phyloP scores from a whole-genome alignment of 1,140 invertebrate genomes.

The Caenorhabditis latens region DNA sequence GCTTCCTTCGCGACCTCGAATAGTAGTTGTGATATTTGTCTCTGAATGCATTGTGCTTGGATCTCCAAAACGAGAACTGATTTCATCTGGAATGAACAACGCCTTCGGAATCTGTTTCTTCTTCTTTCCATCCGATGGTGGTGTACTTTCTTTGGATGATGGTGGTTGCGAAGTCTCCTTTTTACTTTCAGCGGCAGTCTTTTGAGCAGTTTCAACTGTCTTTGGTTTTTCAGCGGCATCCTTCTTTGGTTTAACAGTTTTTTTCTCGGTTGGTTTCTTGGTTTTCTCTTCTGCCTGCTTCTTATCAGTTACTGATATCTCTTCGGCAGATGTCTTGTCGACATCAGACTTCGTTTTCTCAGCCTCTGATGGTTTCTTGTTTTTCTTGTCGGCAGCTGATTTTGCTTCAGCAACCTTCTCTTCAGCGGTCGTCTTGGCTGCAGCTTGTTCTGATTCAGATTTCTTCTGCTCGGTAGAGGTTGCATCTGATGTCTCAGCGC shows the following conservation, averaged over 20 bases:
- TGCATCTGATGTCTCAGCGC: not conserved
- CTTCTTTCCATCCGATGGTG: slow-evolving; percentile 57
- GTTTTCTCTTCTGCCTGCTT: not conserved
- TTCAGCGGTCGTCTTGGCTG: not conserved
- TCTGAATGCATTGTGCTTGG: slow-evolving; percentile 67
- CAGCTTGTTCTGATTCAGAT: not conserved
- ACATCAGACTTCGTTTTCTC: not conserved
- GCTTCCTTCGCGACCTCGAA: slow-evolving; percentile 65
- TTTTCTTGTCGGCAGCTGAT: not conserved
- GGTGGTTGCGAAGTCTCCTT: slow-evolving; percentile 25
- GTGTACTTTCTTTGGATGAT: slow-evolving; percentile 50
- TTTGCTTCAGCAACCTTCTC: not conserved
- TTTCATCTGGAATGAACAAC: slow-evolving; percentile 69
- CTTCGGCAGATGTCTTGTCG: not conserved
- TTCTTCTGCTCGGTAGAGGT: not conserved
- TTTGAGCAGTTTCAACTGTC: not conserved
- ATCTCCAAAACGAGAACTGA: slow-evolving; percentile 67
- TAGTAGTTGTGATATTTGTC: slow-evolving; percentile 65
- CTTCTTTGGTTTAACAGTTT: slow-evolving; percentile 38
- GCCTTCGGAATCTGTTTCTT: slow-evolving; percentile 66
- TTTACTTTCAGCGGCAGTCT: slow-evolving; percentile 17
- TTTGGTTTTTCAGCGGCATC: not conserved
- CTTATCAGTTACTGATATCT: slow-evolving; percentile 2
- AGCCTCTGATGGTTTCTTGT: not conserved
- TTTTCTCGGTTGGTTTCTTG: slow-evolving; percentile 41